These are phyloP conservation scores for Sesamia nonagrioides DNA, from an alignment of 1,140 invertebrate species.

Conservation along the genomic window DNA sequence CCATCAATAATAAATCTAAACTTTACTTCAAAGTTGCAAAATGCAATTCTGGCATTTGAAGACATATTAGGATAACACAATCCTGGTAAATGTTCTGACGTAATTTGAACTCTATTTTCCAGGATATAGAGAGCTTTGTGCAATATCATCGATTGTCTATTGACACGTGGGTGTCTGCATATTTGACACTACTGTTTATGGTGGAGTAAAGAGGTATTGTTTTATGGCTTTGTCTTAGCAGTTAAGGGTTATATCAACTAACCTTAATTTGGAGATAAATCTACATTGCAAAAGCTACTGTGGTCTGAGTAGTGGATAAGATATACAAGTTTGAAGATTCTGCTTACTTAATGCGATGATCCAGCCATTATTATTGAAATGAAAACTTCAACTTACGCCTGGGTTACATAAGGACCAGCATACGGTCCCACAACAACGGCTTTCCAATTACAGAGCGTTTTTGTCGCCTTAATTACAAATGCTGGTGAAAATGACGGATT, in stretches of 20 bases:
- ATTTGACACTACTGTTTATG: slow-evolving; percentile 40
- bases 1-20: slow-evolving; percentile 33
- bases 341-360: background rate
- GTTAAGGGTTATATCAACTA: slow-evolving; percentile 15
- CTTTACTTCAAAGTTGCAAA: slow-evolving; percentile 21
- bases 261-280: slow-evolving; percentile 24
- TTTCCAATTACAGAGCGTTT: no score
- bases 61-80: slow-evolving; percentile 3
- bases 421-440: no score
- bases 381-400: no score
- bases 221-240: slow-evolving; percentile 36
- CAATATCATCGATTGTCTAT: background rate
- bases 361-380: background rate
- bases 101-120: slow-evolving; percentile 8
- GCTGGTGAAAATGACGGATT: no score
- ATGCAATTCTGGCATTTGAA: slow-evolving; percentile 24
- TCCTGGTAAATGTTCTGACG: background rate
- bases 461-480: no score
- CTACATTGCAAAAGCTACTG: slow-evolving; percentile 21
- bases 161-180: slow-evolving; percentile 23
- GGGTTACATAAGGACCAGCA: no score
- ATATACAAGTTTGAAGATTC: background rate
- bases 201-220: slow-evolving; percentile 22
- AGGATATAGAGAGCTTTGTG: background rate
- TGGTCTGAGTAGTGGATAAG: no score